Evolutionary conservation across 1,140 invertebrate genomes (phyloP).

Genomic region (Drosophila nigromelanica): DNA sequence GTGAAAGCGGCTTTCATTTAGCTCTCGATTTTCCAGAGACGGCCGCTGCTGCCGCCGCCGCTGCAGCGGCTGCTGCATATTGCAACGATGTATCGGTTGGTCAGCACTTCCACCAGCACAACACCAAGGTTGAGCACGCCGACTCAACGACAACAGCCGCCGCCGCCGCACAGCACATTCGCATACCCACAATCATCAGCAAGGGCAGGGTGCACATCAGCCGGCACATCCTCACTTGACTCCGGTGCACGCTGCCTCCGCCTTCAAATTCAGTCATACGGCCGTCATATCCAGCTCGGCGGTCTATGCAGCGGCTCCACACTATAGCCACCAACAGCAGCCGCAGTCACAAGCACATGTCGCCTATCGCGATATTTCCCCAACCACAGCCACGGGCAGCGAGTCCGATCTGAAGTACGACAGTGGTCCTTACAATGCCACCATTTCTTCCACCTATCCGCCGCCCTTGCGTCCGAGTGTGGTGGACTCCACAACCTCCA

Average conservation of each 20-base stretch:
- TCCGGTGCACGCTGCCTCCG: conserved; percentile 61
- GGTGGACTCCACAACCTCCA: conserved; percentile 79
- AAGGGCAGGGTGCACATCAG: conserved; percentile 58
- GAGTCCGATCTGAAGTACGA: conserved; percentile 77
- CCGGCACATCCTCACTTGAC: conserved; percentile 61
- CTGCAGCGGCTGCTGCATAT: conserved; percentile 60
- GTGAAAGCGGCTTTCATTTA: conserved; percentile 66
- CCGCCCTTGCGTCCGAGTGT: conserved; percentile 59
- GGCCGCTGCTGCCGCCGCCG: conserved; percentile 53
- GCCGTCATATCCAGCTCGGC: conserved; percentile 73
- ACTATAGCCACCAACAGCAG: conserved; percentile 67
- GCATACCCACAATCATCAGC: conserved; percentile 48
- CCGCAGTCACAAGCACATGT: conserved; percentile 49
- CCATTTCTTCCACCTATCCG: conserved; percentile 77
- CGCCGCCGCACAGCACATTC: conserved; percentile 51
- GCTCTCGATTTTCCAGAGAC: conserved; percentile 52
- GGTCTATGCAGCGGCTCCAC: conserved; percentile 62
- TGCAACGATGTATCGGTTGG: conserved; percentile 70
- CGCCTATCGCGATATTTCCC: conserved; percentile 65
- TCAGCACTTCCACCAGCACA: conserved; percentile 71
- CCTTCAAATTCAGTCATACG: conserved; percentile 77
- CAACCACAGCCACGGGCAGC: conserved; percentile 29
- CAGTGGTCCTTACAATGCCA: conserved; percentile 73
- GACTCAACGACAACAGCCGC: conserved; percentile 72
- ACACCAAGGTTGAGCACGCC: conserved; percentile 74